Evolutionary conservation across 2,797 vertebrate species (phyloP).

Genomic region (Neomorphus geoffroyi): DNA sequence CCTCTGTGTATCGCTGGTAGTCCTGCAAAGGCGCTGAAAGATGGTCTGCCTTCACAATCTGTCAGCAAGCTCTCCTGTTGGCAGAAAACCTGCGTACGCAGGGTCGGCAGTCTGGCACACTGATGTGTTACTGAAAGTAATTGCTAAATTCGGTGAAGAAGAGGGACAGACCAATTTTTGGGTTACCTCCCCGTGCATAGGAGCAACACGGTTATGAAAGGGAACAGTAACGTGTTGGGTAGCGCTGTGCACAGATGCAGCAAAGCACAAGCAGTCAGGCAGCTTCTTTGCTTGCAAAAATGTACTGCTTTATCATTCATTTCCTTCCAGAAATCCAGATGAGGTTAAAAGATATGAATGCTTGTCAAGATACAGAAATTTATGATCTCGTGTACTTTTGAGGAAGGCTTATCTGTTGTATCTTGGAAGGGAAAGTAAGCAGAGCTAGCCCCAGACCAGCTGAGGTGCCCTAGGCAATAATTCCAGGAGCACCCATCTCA

Average conservation of each 20-base stretch:
- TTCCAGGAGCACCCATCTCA: background rate
- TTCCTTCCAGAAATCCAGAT: background rate
- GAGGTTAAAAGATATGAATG: background rate
- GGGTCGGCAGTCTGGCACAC: background rate
- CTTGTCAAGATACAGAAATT: background rate
- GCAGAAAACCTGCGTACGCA: background rate
- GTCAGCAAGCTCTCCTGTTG: background rate
- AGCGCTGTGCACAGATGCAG: background rate
- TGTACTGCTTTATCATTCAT: constrained; percentile 4
- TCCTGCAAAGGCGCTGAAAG: background rate
- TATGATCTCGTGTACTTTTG: background rate
- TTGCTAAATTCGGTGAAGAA: constrained; percentile 47
- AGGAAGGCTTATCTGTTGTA: background rate
- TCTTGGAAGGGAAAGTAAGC: background rate
- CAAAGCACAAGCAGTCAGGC: rapidly evolving
- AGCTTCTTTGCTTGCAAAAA: background rate
- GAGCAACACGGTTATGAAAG: background rate
- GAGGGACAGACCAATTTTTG: constrained; percentile 16
- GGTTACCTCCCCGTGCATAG: background rate
- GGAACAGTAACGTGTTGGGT: background rate
- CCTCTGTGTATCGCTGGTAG: background rate
- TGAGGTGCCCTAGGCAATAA: background rate
- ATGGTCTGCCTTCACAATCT: background rate
- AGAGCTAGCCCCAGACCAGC: background rate
- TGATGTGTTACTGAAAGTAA: constrained; percentile 35